phyloP scores from a whole-genome alignment of 2,113 vertebrate genomes.

The Balaeniceps rex region DNA sequence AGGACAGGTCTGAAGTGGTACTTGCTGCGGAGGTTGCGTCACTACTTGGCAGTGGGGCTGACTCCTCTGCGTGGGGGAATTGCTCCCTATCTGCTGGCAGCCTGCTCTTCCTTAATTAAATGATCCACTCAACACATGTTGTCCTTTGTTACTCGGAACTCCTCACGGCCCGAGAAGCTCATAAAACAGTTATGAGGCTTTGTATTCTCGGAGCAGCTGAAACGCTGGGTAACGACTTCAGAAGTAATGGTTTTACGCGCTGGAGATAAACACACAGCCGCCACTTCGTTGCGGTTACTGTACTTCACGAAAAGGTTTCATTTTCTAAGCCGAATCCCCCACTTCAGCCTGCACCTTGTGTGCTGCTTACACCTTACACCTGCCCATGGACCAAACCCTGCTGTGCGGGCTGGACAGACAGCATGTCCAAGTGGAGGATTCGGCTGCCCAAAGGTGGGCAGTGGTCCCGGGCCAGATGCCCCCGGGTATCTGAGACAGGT shows the following conservation, averaged over 20 bases:
- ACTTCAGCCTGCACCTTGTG: fast-evolving
- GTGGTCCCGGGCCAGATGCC: fast-evolving
- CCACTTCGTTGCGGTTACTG: fast-evolving
- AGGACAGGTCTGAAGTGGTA: neutral
- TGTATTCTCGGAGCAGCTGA: neutral
- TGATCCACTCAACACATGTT: neutral
- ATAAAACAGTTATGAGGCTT: neutral
- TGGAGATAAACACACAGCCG: neutral
- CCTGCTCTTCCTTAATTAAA: neutral
- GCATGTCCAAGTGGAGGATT: fast-evolving
- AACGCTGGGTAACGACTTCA: neutral
- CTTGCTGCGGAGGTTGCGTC: neutral
- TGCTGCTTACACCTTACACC: neutral
- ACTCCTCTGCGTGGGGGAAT: neutral
- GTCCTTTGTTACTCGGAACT: neutral
- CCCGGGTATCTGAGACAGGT: neutral
- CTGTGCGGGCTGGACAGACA: neutral
- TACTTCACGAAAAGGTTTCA: neutral
- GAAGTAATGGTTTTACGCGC: fast-evolving
- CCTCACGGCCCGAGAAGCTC: fast-evolving
- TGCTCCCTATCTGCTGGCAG: neutral
- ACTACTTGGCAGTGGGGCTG: neutral
- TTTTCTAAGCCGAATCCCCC: neutral
- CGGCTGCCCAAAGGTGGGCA: neutral
- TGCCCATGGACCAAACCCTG: neutral